phyloP scores from a whole-genome alignment of 2,113 vertebrate genomes.

The Xenopus borealis region DNA sequence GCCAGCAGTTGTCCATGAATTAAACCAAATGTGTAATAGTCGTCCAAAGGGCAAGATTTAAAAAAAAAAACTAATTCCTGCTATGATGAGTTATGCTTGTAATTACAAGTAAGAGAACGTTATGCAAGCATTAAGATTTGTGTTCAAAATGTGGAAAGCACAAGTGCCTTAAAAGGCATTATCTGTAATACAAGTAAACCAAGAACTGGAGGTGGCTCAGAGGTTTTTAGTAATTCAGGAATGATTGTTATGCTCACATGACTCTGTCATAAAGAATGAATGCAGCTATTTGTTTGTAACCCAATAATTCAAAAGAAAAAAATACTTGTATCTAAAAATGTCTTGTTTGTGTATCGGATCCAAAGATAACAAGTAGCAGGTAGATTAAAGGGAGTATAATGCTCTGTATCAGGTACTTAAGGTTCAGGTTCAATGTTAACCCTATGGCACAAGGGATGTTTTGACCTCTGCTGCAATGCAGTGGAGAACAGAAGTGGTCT shows the following conservation, averaged over 20 bases:
- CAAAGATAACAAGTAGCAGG: too few relatives aligned
- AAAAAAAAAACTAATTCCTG: neutral
- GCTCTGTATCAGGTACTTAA: too few relatives aligned
- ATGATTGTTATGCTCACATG: neutral
- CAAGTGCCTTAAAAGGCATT: conserved; percentile 1
- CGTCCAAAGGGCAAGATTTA: neutral
- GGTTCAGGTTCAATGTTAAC: too few relatives aligned
- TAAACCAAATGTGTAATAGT: too few relatives aligned
- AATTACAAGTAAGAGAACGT: neutral
- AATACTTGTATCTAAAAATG: too few relatives aligned
- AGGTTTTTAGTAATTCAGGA: neutral
- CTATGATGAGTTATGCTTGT: neutral
- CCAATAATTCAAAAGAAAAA: neutral
- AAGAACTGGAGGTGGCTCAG: neutral
- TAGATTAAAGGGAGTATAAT: too few relatives aligned
- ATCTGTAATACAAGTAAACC: neutral
- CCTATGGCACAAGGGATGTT: too few relatives aligned
- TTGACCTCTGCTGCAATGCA: too few relatives aligned
- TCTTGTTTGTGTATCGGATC: too few relatives aligned
- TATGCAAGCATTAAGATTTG: neutral
- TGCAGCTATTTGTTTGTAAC: neutral
- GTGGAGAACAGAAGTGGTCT: too few relatives aligned
- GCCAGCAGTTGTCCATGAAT: too few relatives aligned
- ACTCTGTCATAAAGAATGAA: neutral
- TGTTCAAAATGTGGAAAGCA: neutral